These are phyloP conservation scores for Steatornis caripensis DNA, from an alignment of 2,113 vertebrate species.

Conservation along the genomic window DNA sequence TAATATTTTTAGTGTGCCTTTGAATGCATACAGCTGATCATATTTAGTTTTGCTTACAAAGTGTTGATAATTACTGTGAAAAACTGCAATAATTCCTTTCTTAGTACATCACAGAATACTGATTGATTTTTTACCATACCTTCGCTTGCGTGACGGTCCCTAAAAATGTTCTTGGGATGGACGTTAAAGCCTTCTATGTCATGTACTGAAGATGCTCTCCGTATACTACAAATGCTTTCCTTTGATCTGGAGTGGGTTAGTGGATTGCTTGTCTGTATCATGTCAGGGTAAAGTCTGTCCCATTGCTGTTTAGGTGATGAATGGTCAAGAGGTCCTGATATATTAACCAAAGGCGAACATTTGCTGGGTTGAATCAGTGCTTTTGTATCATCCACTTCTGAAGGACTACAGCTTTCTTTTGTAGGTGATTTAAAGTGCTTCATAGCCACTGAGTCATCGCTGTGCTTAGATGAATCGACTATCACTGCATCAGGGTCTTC, in stretches of 20 bases:
- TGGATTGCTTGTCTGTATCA: constrained; percentile 82
- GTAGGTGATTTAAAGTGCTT: constrained; percentile 91
- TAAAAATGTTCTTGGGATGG: constrained; percentile 86
- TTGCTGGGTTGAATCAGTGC: constrained; percentile 89
- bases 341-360: constrained; percentile 85
- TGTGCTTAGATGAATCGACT: constrained; percentile 89
- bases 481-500: constrained; percentile 96
- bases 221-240: constrained; percentile 90
- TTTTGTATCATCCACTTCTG: constrained; percentile 91
- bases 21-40: not conserved
- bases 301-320: constrained; percentile 92
- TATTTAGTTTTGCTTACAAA: not conserved
- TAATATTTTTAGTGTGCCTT: not conserved
- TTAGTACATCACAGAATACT: not conserved
- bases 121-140: constrained; percentile 74
- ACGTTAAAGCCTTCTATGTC: constrained; percentile 91
- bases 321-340: constrained; percentile 88
- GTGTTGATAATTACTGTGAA: not conserved
- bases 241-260: constrained; percentile 88
- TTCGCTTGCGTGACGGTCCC: constrained; percentile 89
- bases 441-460: constrained; percentile 87
- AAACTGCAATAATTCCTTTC: not conserved
- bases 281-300: constrained; percentile 85
- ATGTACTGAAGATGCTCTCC: constrained; percentile 94
- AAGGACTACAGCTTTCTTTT: constrained; percentile 90